Conservation (phyloP, 37 sponge, comb jelly and placozoan genomes). For the Axinella damicornis region DNA sequence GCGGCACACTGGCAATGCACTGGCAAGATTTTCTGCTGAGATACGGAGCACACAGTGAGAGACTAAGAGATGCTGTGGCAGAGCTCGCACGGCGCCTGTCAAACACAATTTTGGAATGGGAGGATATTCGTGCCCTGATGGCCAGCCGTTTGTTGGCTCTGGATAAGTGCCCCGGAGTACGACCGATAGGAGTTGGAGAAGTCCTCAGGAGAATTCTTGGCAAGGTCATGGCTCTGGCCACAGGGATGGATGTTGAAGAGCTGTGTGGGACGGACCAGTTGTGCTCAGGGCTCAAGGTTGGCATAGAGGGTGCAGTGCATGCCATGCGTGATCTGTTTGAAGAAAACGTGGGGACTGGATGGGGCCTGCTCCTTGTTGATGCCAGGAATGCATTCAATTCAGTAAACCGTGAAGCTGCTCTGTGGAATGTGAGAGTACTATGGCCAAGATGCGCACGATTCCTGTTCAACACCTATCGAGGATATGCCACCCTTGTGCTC, state of each 20-base stretch:
- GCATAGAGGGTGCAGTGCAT: conserved; percentile 60
- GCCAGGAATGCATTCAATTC: conserved; percentile 39
- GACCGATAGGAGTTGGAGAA: not conserved
- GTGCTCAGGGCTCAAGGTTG: conserved; percentile 37
- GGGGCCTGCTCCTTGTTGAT: conserved; percentile 58
- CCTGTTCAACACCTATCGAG: conserved; percentile 48
- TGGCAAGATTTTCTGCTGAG: conserved; percentile 39
- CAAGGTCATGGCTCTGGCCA: conserved; percentile 37
- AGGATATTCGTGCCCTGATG: too few species aligned
- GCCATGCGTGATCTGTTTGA: conserved; percentile 50
- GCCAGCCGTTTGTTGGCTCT: too few species aligned
- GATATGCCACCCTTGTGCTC: conserved; percentile 26
- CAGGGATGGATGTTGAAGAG: conserved; percentile 34
- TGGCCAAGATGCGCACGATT: conserved; percentile 51
- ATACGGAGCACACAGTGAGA: conserved; percentile 36
- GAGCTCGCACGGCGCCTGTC: conserved; percentile 9
- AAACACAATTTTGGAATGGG: conserved; percentile 19
- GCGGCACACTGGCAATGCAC: conserved; percentile 15
- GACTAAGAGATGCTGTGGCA: conserved; percentile 28
- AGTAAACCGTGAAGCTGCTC: conserved; percentile 14
- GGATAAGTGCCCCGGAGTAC: conserved; percentile 2
- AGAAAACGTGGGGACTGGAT: conserved; percentile 28
- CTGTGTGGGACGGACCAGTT: conserved; percentile 30
- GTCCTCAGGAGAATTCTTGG: conserved; percentile 18
- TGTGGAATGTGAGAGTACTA: conserved; percentile 29